These are phyloP conservation scores for Saimiri boliviensis DNA, from an alignment of 2,113 vertebrate genomes.

Conservation along the genomic window DNA sequence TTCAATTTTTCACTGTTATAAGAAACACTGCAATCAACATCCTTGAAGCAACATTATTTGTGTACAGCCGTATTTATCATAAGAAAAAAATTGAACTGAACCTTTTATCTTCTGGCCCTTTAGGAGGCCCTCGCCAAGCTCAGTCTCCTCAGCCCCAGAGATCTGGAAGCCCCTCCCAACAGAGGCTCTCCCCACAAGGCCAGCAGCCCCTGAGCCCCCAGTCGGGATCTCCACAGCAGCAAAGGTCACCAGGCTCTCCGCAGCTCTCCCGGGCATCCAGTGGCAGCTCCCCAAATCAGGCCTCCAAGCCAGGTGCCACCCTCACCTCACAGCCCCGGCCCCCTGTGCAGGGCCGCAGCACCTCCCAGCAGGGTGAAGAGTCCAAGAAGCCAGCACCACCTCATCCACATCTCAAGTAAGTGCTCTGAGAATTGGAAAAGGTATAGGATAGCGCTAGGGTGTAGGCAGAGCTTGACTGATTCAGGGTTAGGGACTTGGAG, in stretches of 20 bases:
- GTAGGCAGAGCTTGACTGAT: not conserved
- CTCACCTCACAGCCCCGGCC: conserved; percentile 84
- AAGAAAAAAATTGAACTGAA: not conserved
- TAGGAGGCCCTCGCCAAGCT: conserved; percentile 91
- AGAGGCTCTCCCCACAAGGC: conserved; percentile 87
- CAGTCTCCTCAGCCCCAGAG: conserved; percentile 81
- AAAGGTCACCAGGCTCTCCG: conserved; percentile 94
- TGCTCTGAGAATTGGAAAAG: not conserved
- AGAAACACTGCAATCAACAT: not conserved
- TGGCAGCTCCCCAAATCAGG: conserved; percentile 91
- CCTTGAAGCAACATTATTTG: not conserved
- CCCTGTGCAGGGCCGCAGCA: conserved; percentile 82
- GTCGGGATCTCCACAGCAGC: conserved; percentile 89
- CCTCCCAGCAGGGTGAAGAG: conserved; percentile 84
- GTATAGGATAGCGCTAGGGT: not conserved
- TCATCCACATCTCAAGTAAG: conserved; percentile 94
- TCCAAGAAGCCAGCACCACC: conserved; percentile 86
- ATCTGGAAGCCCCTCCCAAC: conserved; percentile 82
- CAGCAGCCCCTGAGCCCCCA: conserved; percentile 88
- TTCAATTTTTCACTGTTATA: not conserved
- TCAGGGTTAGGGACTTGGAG: not conserved
- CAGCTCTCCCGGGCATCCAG: conserved; percentile 91
- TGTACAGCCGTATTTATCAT: not conserved
- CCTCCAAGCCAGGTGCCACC: conserved; percentile 88
- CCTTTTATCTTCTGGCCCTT: not conserved